A percentile compares a stretch with the other conserved stretches of the same genome.
These are phyloP conservation scores for Ibidorhyncha struthersii DNA, from an alignment of 2,113 vertebrate species.

Conservation along the genomic window DNA sequence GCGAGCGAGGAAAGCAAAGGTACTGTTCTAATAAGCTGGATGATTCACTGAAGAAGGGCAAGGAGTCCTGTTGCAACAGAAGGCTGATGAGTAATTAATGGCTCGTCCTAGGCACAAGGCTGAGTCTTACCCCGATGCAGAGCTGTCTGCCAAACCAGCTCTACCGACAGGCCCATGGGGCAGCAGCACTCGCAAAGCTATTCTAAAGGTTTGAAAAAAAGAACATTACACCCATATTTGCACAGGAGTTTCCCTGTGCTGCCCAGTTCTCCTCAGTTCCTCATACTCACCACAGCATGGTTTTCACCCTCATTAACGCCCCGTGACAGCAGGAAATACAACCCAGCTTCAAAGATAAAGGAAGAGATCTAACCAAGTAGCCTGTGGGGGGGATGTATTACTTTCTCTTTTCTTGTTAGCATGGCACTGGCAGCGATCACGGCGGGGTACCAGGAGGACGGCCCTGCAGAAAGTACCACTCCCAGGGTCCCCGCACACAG, in stretches of 20 bases:
- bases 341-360: not conserved
- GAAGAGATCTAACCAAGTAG: not conserved
- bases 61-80: not conserved
- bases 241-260: not conserved
- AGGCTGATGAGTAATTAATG: conserved; percentile 28
- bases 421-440: not conserved
- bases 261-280: not conserved
- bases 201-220: not conserved
- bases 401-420: not conserved
- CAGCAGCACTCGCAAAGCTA: not conserved
- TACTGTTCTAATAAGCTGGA: not conserved
- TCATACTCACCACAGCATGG: not conserved
- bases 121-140: not conserved
- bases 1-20: not conserved
- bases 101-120: not conserved
- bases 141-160: not conserved
- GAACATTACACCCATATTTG: not conserved
- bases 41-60: conserved; percentile 30
- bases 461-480: not conserved
- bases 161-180: not conserved
- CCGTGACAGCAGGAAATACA: not conserved
- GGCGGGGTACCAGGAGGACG: rapidly evolving
- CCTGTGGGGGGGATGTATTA: not conserved
- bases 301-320: not conserved
- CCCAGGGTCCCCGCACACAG: not conserved